These are phyloP conservation scores for Monomorium pharaonis DNA, from an alignment of 1,140 invertebrate genomes.

Conservation along the genomic window DNA sequence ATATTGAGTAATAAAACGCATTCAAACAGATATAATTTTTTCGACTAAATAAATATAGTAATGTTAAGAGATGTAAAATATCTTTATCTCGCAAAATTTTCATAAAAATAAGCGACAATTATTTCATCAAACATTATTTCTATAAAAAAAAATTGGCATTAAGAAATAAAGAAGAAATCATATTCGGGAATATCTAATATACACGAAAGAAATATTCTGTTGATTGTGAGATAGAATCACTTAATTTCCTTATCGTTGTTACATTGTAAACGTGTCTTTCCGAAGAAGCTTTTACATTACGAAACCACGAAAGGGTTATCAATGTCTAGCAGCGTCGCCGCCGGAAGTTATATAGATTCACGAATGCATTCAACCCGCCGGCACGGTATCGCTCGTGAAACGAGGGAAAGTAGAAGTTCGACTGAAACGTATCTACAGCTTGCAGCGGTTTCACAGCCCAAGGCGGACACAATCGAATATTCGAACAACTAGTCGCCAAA, in stretches of 20 bases:
- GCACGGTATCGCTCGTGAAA: constrained; percentile 37
- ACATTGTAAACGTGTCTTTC: constrained; percentile 37
- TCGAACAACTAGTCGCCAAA: constrained; percentile 29
- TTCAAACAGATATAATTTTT: background rate
- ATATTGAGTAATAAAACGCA: background rate
- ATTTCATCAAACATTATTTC: background rate
- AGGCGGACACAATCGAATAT: constrained; percentile 47
- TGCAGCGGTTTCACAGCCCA: constrained; percentile 40
- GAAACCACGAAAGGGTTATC: constrained; percentile 44
- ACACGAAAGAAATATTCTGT: background rate
- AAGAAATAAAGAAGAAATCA: background rate
- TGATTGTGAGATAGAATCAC: background rate
- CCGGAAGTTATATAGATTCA: constrained; percentile 57
- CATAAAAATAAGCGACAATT: background rate
- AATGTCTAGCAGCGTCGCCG: constrained; percentile 38
- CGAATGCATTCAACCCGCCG: constrained; percentile 44
- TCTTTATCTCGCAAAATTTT: background rate
- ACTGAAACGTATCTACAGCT: constrained; percentile 52
- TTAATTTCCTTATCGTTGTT: constrained; percentile 45
- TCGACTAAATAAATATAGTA: background rate
- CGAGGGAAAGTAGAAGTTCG: constrained; percentile 55
- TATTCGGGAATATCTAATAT: background rate
- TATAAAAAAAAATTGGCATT: background rate
- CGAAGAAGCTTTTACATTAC: constrained; percentile 48
- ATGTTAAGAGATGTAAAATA: background rate